Base-by-base conservation (phyloP, 2,797 vertebrate species). In the Ambastaia sidthimunki region DNA sequence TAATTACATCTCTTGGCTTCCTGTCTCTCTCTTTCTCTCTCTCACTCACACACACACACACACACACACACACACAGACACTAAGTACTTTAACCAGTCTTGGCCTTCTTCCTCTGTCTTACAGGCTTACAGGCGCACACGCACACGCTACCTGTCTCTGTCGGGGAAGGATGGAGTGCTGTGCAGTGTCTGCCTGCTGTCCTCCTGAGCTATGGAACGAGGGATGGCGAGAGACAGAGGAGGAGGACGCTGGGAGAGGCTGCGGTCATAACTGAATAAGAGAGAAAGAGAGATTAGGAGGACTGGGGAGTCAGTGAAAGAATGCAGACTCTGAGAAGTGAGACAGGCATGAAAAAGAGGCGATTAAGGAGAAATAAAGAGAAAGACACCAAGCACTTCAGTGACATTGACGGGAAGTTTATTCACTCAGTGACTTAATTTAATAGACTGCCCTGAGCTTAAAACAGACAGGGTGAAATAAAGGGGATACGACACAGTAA, bases 151-250 rank as follows among this genome's bases (percentile, higher is more conserved):
- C 94, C 94, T 94, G 90, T 95, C 93, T 86, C 94, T 93, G 92
- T 95, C 93, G 71, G 90, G 88, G 89, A 94, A 93, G 84, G 94
- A 93, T 80, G 93, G 90, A 88, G 93, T 90, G 91, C 93, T 93
- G 91, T 92, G 93, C 85, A 95, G 85, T 80, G 93, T 92, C 92
- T 94, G 94, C 86, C 93, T 91, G 88, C 94, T 93, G 87, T 95
- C 94, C 90, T 95, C 94, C 48, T 91, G 90, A 86, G 92, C 90
- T 23, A 95, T 90, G 82, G 94, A 88, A 10, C 93, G 92, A 79
- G 93, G 92, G 86, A 94, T 92, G 11, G 92, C 88, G 16, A 94
- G 93, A 62, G 93, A 93, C 80, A 94, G 94, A 23, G 94, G 93
- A 81, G 94, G 93, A 10, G 92, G 93, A 81, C 93, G 92, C 83